Evolutionary conservation across 2,113 vertebrate genomes (phyloP), one percentile per base, ranked within the genome.

Genomic region (Pterocles gutturalis): DNA sequence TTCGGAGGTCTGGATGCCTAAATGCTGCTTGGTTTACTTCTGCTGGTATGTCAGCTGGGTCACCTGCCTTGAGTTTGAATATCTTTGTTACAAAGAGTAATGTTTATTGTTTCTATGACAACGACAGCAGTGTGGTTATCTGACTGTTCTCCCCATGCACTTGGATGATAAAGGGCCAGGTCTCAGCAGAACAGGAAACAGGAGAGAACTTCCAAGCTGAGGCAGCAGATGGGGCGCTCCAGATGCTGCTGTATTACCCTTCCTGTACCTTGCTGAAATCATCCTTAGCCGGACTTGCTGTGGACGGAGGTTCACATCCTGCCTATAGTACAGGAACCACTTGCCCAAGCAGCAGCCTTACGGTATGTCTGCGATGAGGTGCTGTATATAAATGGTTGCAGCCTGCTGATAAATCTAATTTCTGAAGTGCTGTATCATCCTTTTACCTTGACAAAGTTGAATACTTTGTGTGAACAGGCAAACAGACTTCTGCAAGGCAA

Each of bases 361-460:
- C 49, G 17, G 76, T 7, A 13, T 1, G 0, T 41, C 64, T 0
- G 0, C 79, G 38, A 17, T 60, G 61, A 48, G 79, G 76, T 66
- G 55, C 79, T 62, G 25, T 17, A 2, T 11, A 12, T 60, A 7
- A 88, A n/a, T 69, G 28, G 28, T 72, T 93, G 79, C 66, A 80
- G 75, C 66, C 34, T 85, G 79, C 57, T 53, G 4, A 83, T 93
- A 79, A 38, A 1, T 61, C 66, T 45, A 0, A 33, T 58, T 58
- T 64, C 62, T 48, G 6, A 70, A 87, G 25, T 89, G 95, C 94
- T 96, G 93, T 41, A 21, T 96, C 91, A 89, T 92, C 64, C 77
- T 75, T 84, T 78, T 93, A 41, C 83, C 79, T 86, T 58, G 46
- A 38, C 94, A 92, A 73, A 96, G 94, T 77, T 86, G 71, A 31